Conservation (phyloP, 2,797 vertebrate species). For the Malacoraja senta region DNA sequence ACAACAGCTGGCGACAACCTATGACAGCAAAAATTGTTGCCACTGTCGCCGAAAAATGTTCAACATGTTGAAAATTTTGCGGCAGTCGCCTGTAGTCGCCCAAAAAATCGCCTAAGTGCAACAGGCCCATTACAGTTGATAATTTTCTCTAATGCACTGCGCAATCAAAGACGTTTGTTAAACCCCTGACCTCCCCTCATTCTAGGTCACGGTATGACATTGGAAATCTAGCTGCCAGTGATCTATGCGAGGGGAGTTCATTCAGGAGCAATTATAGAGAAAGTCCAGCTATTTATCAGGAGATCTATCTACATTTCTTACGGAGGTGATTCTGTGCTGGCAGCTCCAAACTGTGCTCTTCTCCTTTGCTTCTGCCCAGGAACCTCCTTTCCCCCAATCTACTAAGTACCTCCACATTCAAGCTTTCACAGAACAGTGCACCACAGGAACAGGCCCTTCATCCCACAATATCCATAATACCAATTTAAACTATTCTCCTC, state of each 20-base stretch:
- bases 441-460: too few relatives aligned
- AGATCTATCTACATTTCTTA: neutral
- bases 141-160: neutral
- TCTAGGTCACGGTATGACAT: conserved; percentile 17
- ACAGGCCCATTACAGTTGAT: neutral
- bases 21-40: too few relatives aligned
- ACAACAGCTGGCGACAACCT: too few relatives aligned
- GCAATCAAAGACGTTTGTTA: neutral
- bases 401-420: neutral
- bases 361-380: neutral
- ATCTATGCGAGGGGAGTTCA: conserved; percentile 9
- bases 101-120: too few relatives aligned
- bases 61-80: too few relatives aligned
- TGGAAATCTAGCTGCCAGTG: neutral
- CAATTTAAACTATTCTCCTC: too few relatives aligned
- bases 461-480: too few relatives aligned
- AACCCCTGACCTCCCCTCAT: neutral
- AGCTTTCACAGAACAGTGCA: too few relatives aligned
- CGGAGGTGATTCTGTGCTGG: neutral
- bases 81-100: too few relatives aligned
- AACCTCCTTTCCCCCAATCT: neutral
- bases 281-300: conserved; percentile 1
- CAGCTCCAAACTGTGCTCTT: neutral
- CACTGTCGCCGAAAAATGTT: too few relatives aligned
- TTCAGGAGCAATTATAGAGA: conserved; percentile 18